These are phyloP conservation scores for Lethocerus indicus DNA, from an alignment of 1,140 invertebrate species.

Conservation along the genomic window DNA sequence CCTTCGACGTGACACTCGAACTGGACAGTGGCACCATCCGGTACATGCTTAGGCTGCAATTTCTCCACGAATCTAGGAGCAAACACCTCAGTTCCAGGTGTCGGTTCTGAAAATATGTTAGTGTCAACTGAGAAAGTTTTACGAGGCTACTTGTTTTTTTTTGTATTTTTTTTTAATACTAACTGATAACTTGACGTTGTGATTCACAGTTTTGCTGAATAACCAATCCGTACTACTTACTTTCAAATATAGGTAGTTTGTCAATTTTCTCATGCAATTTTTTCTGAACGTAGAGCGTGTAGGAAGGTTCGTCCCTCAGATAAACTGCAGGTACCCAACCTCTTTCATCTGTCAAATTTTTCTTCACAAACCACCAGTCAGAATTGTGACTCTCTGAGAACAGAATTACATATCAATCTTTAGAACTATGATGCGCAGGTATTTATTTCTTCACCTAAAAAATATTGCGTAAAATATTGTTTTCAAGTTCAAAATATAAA, in stretches of 20 bases:
- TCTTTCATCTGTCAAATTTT: slow-evolving; percentile 74
- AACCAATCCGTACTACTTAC: slow-evolving; percentile 36
- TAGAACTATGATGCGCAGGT: not conserved
- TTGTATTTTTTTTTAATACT: not conserved
- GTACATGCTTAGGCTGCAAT: slow-evolving; percentile 61
- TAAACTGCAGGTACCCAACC: slow-evolving; percentile 85
- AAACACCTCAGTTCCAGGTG: slow-evolving; percentile 50
- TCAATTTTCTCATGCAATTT: slow-evolving; percentile 82
- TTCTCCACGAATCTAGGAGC: slow-evolving; percentile 76
- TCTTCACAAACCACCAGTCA: slow-evolving; percentile 87
- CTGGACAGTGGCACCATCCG: slow-evolving; percentile 73
- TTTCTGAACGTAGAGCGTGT: slow-evolving; percentile 65
- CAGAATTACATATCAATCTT: slow-evolving; percentile 5
- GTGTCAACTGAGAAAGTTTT: not conserved
- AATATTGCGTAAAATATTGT: not conserved
- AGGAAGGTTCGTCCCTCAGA: slow-evolving; percentile 62
- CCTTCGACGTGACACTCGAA: slow-evolving; percentile 86
- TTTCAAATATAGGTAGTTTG: slow-evolving; percentile 78
- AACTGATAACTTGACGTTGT: no score
- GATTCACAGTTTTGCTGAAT: no score
- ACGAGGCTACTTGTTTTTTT: not conserved
- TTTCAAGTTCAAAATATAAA: no score
- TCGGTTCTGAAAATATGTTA: slow-evolving; percentile 43
- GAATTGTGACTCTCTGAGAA: slow-evolving; percentile 47
- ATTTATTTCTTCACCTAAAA: no score